Evolutionary conservation across 37 sponge, comb jelly and placozoan genomes (phyloP).

Genomic region (Aplysina aerophoba): DNA sequence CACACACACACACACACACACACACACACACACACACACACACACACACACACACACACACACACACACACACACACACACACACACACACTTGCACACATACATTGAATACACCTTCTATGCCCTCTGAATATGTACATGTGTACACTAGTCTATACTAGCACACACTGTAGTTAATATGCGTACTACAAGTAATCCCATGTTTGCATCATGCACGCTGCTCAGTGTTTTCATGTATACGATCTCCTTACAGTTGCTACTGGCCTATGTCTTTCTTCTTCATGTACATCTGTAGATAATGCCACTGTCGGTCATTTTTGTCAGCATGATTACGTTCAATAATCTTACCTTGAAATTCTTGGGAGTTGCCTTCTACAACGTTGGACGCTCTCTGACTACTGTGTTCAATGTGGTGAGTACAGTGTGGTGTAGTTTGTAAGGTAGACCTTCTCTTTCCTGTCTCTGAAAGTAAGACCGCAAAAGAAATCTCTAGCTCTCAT

Average conservation of each 20-base stretch:
- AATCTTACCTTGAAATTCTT: constrained; percentile 88
- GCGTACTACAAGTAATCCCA: too few relatives aligned
- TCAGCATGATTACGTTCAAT: constrained; percentile 91
- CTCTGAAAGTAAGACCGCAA: too few relatives aligned
- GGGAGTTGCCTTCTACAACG: constrained; percentile 96
- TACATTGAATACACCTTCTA: too few relatives aligned
- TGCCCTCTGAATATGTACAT: too few relatives aligned
- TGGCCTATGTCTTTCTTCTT: not conserved
- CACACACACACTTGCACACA: not conserved
- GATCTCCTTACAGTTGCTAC: not conserved
- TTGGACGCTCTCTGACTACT: constrained; percentile 94
- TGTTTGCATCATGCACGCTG: too few relatives aligned
- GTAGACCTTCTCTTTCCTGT: too few relatives aligned
- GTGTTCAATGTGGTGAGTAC: constrained; percentile 95
- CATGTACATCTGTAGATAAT: constrained; percentile 56
- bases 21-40: constrained; percentile 26
- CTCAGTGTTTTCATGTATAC: too few relatives aligned
- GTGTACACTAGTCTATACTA: too few relatives aligned
- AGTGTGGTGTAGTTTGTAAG: too few relatives aligned
- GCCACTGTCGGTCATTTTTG: constrained; percentile 88
- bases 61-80: not conserved
- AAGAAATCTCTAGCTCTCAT: too few relatives aligned
- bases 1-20: constrained; percentile 26
- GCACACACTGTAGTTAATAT: too few relatives aligned
- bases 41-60: constrained; percentile 29